phyloP scores from a whole-genome alignment of 2,113 vertebrate genomes.

The Cricetomys ansorgei region DNA sequence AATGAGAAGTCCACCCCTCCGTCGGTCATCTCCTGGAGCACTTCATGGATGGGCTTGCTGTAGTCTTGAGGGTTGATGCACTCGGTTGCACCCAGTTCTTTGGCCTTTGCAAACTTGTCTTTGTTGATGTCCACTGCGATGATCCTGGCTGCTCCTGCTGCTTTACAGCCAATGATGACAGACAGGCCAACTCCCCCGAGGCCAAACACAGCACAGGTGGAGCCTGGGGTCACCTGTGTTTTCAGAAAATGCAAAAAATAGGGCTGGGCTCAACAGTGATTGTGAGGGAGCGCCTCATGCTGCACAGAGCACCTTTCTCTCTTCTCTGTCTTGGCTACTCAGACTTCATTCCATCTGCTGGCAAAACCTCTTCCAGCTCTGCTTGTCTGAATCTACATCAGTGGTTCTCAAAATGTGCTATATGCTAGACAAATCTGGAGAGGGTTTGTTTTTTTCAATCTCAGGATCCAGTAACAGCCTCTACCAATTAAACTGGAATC shows the following conservation, averaged over 20 bases:
- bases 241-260: constrained; percentile 30
- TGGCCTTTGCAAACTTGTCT: constrained; percentile 90
- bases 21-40: constrained; percentile 88
- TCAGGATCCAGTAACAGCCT: not conserved
- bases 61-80: constrained; percentile 89
- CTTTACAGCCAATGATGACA: constrained; percentile 92
- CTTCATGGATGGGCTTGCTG: constrained; percentile 88
- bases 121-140: constrained; percentile 91
- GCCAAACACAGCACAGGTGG: constrained; percentile 93
- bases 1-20: constrained; percentile 93
- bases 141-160: constrained; percentile 90
- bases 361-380: not conserved
- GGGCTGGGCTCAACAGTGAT: not conserved
- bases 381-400: not conserved
- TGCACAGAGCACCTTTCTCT: not conserved
- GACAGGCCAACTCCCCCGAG: constrained; percentile 93
- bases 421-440: not conserved
- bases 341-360: not conserved
- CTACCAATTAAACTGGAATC: not conserved
- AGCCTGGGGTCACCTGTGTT: constrained; percentile 90
- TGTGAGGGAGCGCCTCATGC: not conserved
- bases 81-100: constrained; percentile 90
- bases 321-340: not conserved
- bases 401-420: not conserved
- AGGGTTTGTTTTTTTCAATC: not conserved